Evolutionary conservation across 2,888 invertebrate species (phyloP), one percentile per base, ranked within the genome.

Genomic region (Nomada ruficornis): DNA sequence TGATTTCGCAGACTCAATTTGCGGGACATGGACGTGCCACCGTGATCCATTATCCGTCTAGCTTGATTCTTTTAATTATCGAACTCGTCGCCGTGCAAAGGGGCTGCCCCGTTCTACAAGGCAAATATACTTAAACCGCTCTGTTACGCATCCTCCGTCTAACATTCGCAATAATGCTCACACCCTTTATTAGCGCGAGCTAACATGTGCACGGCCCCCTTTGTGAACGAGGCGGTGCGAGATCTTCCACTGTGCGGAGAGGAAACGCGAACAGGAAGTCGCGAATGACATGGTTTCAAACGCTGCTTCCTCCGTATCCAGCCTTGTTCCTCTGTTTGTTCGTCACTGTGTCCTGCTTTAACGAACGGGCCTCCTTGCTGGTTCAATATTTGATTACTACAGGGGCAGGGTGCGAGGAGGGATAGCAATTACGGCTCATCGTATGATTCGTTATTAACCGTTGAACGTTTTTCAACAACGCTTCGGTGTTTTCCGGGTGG

Each of bases 1-100:
- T 44, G 54, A 81, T 76, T 54, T 55, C 47, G 54, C 70, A 23
- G 62, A 13, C 50, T 71, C 29, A 36, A 76, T 72, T 50, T 13
- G 54, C 72, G 62, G 47, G 59, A 36, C 44, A n/a, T 18, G 23
- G 23, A 36, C 60, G 47, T 52, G 42, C 52, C n/a, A 23, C 11
- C 26, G 23, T 42, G 2, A 9, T 2, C 52, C 20, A 42, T 20
- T 23, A 10, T 15, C 29, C 57, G 50, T 11, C n/a, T 20, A n/a
- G 1, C 55, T 68, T 76, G 74, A 83, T 85, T 81, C 81, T 75
- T 82, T 79, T 84, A 79, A 85, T 84, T 79, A 82, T 84, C 76
- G 82, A 70, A 74, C 44, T 65, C 15, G 59, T 7, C 23, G 29
- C 42, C 2, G 44, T 4, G 47, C 47, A 72, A 67, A 52, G 23